Percentiles rank a stretch among this genome's conserved stretches.
Evolutionary conservation across 1,140 invertebrate genomes (phyloP).

Genomic region (Heliconius hewitsoni): DNA sequence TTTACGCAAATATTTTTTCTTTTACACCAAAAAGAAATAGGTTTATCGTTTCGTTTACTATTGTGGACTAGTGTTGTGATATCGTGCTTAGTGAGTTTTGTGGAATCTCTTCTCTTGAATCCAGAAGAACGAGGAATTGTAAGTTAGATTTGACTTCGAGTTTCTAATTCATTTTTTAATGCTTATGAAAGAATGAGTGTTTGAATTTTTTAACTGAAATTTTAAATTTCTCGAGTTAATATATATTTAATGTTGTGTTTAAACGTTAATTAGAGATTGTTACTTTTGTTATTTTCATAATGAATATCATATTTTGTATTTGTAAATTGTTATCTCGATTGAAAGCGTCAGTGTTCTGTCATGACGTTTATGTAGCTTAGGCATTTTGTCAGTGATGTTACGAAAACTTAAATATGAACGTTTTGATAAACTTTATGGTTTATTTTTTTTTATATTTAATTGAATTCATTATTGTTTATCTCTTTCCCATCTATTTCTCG

Average conservation of each 20-base stretch:
- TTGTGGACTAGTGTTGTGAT: conserved; percentile 41
- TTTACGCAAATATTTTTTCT: conserved; percentile 43
- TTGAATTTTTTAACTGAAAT: conserved; percentile 18
- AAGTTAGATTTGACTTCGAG: conserved; percentile 11
- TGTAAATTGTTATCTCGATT: background rate
- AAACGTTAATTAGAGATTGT: background rate
- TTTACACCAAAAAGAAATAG: conserved; percentile 39
- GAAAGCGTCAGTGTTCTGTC: background rate
- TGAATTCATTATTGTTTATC: too few relatives aligned
- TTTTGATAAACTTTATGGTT: background rate
- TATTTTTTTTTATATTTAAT: too few relatives aligned
- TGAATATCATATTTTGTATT: background rate
- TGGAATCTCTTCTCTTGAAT: conserved; percentile 14
- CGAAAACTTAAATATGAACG: background rate
- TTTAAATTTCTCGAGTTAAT: background rate
- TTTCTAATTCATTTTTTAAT: conserved; percentile 1
- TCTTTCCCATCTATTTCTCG: too few relatives aligned
- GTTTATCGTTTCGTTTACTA: conserved; percentile 35
- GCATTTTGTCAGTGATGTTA: background rate
- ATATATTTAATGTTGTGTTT: background rate
- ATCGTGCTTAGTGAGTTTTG: conserved; percentile 19
- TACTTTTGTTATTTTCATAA: background rate
- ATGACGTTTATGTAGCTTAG: background rate
- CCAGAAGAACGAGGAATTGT: conserved; percentile 24
- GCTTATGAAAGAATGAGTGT: conserved; percentile 4